Evolutionary conservation across 1,140 invertebrate genomes (phyloP).

Genomic region (silkworm (Bombyx mori)): ASM3026992v2 NC_085114.1:8955001-8955500

Average conservation of each 20-base stretch:
- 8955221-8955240: no score
- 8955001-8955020: slow-evolving; percentile 14
- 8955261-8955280: neutral
- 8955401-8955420: slow-evolving; percentile 63
- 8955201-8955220: no score
- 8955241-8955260: no score
- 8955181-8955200: no score
- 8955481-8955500: slow-evolving; percentile 41
- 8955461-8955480: slow-evolving; percentile 62
- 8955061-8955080: slow-evolving; percentile 33
- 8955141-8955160: slow-evolving; percentile 1
- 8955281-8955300: slow-evolving; percentile 29
- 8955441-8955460: slow-evolving; percentile 68
- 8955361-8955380: slow-evolving; percentile 65
- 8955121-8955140: slow-evolving; percentile 19
- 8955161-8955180: neutral
- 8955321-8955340: slow-evolving; percentile 49
- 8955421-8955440: slow-evolving; percentile 70
- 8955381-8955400: slow-evolving; percentile 69
- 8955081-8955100: slow-evolving; percentile 23
- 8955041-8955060: slow-evolving; percentile 20
- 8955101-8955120: slow-evolving; percentile 21
- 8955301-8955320: slow-evolving; percentile 53
- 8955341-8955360: slow-evolving; percentile 60
- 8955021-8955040: slow-evolving; percentile 14